These are phyloP conservation scores for Hirtodrosophila histrioides DNA, from an alignment of 2,888 invertebrate species.

Conservation along the genomic window DNA sequence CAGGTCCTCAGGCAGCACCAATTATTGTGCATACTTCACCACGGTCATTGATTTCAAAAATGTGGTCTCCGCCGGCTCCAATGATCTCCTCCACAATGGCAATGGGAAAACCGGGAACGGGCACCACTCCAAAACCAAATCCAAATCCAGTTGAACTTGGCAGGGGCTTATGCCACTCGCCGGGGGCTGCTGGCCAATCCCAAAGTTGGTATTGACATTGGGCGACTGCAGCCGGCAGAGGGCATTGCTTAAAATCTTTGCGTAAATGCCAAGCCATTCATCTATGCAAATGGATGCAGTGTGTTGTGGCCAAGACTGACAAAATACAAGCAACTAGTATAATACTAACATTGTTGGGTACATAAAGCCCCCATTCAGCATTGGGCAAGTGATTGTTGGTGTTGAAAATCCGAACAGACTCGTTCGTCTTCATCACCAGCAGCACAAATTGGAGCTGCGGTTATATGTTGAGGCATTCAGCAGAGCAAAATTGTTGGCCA, in stretches of 20 bases:
- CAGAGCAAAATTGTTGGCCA: conserved; percentile 16
- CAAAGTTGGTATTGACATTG: conserved; percentile 58
- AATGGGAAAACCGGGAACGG: conserved; percentile 44
- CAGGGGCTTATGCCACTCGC: conserved; percentile 11
- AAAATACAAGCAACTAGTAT: conserved; percentile 39
- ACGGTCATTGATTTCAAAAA: conserved; percentile 82
- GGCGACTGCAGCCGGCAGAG: conserved; percentile 34
- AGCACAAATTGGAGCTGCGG: conserved; percentile 3
- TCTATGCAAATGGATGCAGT: conserved; percentile 38
- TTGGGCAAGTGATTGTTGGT: conserved; percentile 59
- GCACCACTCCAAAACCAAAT: conserved; percentile 18
- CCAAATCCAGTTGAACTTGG: conserved; percentile 13
- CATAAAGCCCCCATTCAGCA: conserved; percentile 48
- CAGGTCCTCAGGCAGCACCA: conserved; percentile 52
- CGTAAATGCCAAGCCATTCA: conserved; percentile 52
- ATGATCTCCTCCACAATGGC: conserved; percentile 45
- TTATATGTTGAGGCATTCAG: conserved; percentile 18
- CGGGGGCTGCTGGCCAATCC: conserved; percentile 21
- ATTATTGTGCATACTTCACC: conserved; percentile 73
- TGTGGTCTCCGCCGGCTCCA: conserved; percentile 27
- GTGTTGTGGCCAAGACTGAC: conserved; percentile 9
- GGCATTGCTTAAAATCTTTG: conserved; percentile 53
- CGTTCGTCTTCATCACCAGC: conserved; percentile 44
- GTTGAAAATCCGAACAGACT: conserved; percentile 45
- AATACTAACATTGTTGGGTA: conserved; percentile 43